Percentiles rank a stretch among this genome's conserved stretches.
Evolutionary conservation across 92 coral and sea anemone genomes (phyloP).

Genomic region (Actinostola sp.): DNA sequence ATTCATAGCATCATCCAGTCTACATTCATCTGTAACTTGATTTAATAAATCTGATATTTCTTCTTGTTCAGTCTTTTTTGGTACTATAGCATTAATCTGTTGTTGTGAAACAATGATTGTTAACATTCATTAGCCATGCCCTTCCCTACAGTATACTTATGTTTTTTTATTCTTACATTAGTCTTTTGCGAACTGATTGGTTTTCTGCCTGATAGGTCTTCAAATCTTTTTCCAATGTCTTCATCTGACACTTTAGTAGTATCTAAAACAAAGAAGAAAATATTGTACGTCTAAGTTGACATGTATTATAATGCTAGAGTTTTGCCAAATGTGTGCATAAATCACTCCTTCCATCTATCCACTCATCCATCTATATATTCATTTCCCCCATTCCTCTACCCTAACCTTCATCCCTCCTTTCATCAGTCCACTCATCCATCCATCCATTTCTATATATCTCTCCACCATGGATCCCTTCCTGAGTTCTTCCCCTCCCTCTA

Average conservation of each 20-base stretch:
- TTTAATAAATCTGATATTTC: slow-evolving; percentile 76
- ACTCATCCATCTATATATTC: no score
- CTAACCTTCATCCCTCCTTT: no score
- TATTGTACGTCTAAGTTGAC: no score
- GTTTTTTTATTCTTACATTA: slow-evolving; percentile 41
- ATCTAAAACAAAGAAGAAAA: neutral
- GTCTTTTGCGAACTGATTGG: slow-evolving; percentile 73
- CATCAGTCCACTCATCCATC: no score
- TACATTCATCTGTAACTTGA: slow-evolving; percentile 79
- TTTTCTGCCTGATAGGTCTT: slow-evolving; percentile 85
- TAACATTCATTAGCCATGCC: neutral
- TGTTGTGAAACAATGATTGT: neutral
- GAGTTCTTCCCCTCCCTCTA: no score
- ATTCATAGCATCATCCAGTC: slow-evolving; percentile 56
- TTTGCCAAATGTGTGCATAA: no score
- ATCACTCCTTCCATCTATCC: no score
- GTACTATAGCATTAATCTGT: slow-evolving; percentile 68
- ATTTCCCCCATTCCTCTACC: no score
- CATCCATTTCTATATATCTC: no score
- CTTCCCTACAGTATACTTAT: neutral
- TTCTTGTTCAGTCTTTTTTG: slow-evolving; percentile 82
- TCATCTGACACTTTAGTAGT: slow-evolving; percentile 61
- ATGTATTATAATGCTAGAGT: no score
- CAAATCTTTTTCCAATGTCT: slow-evolving; percentile 76
- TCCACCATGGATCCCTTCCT: no score